A percentile compares a stretch with the other conserved stretches of the same genome.
phyloP scores from a whole-genome alignment of 2,797 vertebrate genomes.

The Chloroceryle amazona region DNA sequence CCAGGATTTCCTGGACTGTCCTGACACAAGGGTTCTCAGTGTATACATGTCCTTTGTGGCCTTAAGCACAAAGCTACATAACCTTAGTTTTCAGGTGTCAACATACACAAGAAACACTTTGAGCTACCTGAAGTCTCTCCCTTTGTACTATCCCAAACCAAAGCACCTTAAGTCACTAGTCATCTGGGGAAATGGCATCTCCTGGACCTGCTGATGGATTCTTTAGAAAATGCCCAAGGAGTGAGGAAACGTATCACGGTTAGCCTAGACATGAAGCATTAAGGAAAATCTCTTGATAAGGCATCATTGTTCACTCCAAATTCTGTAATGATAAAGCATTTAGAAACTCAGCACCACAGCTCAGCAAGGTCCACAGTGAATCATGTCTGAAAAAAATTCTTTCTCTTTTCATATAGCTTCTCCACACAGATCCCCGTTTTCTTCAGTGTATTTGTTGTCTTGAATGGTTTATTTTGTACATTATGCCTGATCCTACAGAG shows the following conservation, averaged over 20 bases:
- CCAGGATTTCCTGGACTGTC: neutral
- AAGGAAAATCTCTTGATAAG: neutral
- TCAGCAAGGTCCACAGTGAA: neutral
- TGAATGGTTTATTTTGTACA: neutral
- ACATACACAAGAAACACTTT: accelerated
- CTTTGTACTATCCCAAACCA: neutral
- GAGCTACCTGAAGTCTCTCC: neutral
- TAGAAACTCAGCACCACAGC: neutral
- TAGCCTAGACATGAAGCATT: neutral
- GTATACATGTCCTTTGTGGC: accelerated
- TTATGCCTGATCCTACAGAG: neutral
- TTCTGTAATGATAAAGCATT: neutral
- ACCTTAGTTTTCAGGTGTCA: neutral
- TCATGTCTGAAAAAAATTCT: neutral
- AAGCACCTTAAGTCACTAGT: accelerated
- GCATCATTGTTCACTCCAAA: neutral
- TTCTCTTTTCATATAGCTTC: neutral
- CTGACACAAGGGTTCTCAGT: too few species aligned
- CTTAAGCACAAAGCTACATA: neutral
- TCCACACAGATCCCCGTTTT: neutral
- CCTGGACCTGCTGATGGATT: neutral
- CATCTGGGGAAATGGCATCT: neutral
- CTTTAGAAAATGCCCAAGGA: neutral
- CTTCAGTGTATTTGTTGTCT: neutral
- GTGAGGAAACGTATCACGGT: neutral